A percentile compares a stretch with the other conserved stretches of the same genome.
Evolutionary conservation across 2,113 vertebrate genomes (phyloP).

Genomic region (Melanerpes formicivorus): DNA sequence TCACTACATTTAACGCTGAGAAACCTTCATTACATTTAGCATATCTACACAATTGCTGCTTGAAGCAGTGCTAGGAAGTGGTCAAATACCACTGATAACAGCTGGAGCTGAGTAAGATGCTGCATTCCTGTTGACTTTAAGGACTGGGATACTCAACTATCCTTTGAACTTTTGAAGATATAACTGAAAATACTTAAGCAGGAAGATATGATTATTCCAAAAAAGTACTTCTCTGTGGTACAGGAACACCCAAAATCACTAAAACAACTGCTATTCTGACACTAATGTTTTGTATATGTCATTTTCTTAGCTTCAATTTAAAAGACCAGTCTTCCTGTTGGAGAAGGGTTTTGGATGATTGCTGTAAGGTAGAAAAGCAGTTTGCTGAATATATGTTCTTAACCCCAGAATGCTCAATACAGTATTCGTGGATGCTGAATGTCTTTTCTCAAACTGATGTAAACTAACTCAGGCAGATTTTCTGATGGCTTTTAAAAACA

Average conservation of each 20-base stretch:
- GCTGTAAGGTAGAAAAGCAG: conserved; percentile 18
- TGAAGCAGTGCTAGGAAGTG: not conserved
- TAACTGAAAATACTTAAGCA: not conserved
- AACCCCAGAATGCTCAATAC: not conserved
- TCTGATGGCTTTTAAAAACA: not conserved
- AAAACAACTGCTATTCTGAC: not conserved
- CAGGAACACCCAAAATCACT: conserved; percentile 41
- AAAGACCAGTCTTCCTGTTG: conserved; percentile 44
- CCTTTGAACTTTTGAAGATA: conserved; percentile 35
- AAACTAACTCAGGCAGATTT: not conserved
- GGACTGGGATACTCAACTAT: not conserved
- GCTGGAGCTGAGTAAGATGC: conserved; percentile 11
- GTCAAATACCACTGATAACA: not conserved
- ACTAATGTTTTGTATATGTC: conserved; percentile 10
- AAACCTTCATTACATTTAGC: not conserved
- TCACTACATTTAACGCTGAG: not conserved
- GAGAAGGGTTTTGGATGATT: not conserved
- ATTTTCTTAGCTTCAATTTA: conserved; percentile 22
- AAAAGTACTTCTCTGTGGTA: not conserved
- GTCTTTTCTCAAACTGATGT: not conserved
- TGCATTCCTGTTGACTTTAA: conserved; percentile 21
- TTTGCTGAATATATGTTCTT: conserved; percentile 2
- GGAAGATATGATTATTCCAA: conserved; percentile 20
- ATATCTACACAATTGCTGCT: not conserved
- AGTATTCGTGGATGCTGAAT: not conserved